A percentile compares a stretch with the other conserved stretches of the same genome.
Evolutionary conservation across 2,113 vertebrate species (phyloP).

Genomic region (Corydoras sp.): DNA sequence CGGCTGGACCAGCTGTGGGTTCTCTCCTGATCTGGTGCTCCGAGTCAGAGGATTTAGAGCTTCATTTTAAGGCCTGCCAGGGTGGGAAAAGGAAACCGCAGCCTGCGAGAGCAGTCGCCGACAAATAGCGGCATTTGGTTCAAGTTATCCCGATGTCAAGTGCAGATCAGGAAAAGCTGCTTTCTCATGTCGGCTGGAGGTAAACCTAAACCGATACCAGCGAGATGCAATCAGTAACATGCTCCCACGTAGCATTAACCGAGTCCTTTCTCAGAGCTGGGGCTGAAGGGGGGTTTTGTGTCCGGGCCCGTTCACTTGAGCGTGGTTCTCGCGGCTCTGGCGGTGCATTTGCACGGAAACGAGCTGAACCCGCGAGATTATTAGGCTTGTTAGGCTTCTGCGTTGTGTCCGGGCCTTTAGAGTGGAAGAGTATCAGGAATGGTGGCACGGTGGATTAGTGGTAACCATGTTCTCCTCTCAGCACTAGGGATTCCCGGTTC

Average conservation of each 20-base stretch:
- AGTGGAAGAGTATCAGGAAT: constrained; percentile 24
- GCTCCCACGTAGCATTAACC: constrained; percentile 17
- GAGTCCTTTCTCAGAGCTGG: constrained; percentile 4
- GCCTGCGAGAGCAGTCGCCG: constrained; percentile 40
- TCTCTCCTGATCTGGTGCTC: too few species aligned
- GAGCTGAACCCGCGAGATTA: neutral
- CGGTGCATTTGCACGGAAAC: constrained; percentile 4
- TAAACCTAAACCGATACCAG: constrained; percentile 33
- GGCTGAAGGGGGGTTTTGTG: neutral
- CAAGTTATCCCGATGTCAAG: constrained; percentile 54
- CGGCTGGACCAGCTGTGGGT: too few species aligned
- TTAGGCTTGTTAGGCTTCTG: constrained; percentile 13
- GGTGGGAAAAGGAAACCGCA: constrained; percentile 44
- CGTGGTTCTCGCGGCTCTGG: neutral
- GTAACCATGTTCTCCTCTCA: too few species aligned
- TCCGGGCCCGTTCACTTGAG: neutral
- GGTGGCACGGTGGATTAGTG: neutral
- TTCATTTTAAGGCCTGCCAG: constrained; percentile 62
- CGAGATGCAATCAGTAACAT: constrained; percentile 7
- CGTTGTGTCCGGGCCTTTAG: neutral
- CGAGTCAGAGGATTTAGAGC: constrained; percentile 51
- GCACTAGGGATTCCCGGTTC: too few species aligned
- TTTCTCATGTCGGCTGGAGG: constrained; percentile 31
- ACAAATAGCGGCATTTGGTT: constrained; percentile 52
- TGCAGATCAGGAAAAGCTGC: constrained; percentile 40